Conservation (phyloP, 2,797 vertebrate species). For the Smutsia temminckii region DNA sequence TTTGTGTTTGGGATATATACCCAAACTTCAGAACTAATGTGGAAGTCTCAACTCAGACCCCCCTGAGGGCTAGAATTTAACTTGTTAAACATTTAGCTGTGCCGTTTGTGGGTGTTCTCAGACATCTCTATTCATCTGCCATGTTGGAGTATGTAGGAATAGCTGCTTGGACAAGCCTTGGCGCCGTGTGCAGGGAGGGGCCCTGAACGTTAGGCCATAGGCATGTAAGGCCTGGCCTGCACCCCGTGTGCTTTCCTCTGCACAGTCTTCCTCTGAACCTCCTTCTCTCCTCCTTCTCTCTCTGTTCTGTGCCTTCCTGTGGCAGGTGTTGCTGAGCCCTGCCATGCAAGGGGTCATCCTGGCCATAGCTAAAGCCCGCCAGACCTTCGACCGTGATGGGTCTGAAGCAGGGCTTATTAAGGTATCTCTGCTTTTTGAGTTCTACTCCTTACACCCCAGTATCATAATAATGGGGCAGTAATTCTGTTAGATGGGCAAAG, state of each 20-base stretch:
- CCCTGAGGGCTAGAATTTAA: neutral
- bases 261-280: constrained; percentile 35
- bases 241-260: neutral
- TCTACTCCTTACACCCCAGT: neutral
- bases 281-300: constrained; percentile 68
- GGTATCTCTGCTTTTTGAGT: constrained; percentile 85
- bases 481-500: neutral
- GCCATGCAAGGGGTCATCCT: constrained; percentile 99
- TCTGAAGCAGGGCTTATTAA: constrained; percentile 98
- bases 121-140: neutral
- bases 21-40: fast-evolving
- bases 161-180: neutral
- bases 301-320: constrained; percentile 73
- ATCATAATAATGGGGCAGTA: neutral
- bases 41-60: neutral
- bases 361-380: constrained; percentile 96
- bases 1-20: neutral
- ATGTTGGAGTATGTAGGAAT: neutral
- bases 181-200: neutral
- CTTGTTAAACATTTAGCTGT: neutral
- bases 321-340: constrained; percentile 97
- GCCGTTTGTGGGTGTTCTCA: fast-evolving
- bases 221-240: neutral
- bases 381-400: constrained; percentile 95
- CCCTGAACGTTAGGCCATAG: neutral